Evolutionary conservation across 2,113 vertebrate genomes (phyloP).

Genomic region (Glaucidium brasilianum): DNA sequence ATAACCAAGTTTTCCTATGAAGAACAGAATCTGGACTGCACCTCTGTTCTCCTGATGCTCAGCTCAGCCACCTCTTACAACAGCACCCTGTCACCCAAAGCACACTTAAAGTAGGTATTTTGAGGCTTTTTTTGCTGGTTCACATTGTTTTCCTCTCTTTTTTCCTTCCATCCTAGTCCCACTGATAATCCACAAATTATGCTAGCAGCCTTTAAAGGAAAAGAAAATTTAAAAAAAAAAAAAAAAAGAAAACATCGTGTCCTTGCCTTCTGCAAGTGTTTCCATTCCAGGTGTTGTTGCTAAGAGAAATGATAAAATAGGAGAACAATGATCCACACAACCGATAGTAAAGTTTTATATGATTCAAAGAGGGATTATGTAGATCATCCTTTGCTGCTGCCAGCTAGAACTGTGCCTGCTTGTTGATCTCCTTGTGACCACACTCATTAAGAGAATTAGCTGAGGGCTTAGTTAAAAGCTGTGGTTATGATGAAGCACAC

Average conservation of each 20-base stretch:
- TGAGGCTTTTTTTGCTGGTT: not conserved
- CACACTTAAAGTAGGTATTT: not conserved
- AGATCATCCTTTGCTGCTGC: not conserved
- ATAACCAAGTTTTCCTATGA: not conserved
- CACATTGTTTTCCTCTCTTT: not conserved
- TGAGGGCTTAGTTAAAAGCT: not conserved
- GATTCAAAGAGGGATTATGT: not conserved
- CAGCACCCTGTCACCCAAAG: accelerated
- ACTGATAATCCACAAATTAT: not conserved
- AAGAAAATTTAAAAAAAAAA: not conserved
- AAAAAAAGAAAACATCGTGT: not conserved
- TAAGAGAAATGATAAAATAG: not conserved
- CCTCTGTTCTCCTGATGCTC: not conserved
- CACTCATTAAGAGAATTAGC: not conserved
- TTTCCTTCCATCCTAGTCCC: not conserved
- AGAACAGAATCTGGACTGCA: not conserved
- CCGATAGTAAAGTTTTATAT: not conserved
- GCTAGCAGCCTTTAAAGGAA: not conserved
- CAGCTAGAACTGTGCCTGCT: not conserved
- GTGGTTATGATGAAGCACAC: accelerated
- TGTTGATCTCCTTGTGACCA: not conserved
- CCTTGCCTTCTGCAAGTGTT: not conserved
- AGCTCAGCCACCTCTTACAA: not conserved
- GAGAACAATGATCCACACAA: not conserved
- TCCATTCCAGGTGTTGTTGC: not conserved